Percentiles rank a stretch among this genome's conserved stretches.
Conservation (phyloP, 2,113 vertebrate species). For the Cebidichthys violaceus region DNA sequence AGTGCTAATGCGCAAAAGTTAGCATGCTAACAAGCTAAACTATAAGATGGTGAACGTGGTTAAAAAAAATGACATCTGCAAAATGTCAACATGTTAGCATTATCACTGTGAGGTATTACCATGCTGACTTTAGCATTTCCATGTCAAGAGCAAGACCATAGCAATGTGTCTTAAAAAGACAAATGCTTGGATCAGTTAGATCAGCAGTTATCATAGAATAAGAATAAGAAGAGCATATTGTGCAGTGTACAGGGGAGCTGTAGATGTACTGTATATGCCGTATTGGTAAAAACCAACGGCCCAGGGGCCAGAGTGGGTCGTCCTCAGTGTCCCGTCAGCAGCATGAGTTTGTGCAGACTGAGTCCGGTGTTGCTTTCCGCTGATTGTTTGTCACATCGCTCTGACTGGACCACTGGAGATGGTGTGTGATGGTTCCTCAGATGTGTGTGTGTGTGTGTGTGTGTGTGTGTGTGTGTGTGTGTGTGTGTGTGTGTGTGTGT, state of each 20-base stretch:
- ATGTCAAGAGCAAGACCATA: neutral
- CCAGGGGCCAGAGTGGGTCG: neutral
- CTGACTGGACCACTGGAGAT: neutral
- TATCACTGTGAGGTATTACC: too few relatives aligned
- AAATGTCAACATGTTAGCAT: too few relatives aligned
- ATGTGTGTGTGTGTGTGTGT: neutral
- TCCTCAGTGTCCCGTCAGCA: neutral
- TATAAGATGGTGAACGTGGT: too few relatives aligned
- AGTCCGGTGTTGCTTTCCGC: neutral
- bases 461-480: neutral
- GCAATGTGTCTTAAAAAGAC: neutral
- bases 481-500: neutral
- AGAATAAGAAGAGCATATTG: neutral
- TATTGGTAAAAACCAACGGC: neutral
- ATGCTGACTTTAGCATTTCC: too few relatives aligned
- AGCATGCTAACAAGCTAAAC: too few relatives aligned
- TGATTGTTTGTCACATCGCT: neutral
- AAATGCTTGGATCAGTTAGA: neutral
- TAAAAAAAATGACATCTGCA: too few relatives aligned
- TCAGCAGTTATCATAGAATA: neutral
- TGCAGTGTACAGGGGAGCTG: neutral
- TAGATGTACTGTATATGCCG: neutral
- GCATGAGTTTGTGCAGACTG: neutral
- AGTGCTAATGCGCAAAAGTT: neutral
- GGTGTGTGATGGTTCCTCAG: slow-evolving; percentile 6